Conservation (phyloP, 2,888 invertebrate species). For the Lysandra coridon region DNA sequence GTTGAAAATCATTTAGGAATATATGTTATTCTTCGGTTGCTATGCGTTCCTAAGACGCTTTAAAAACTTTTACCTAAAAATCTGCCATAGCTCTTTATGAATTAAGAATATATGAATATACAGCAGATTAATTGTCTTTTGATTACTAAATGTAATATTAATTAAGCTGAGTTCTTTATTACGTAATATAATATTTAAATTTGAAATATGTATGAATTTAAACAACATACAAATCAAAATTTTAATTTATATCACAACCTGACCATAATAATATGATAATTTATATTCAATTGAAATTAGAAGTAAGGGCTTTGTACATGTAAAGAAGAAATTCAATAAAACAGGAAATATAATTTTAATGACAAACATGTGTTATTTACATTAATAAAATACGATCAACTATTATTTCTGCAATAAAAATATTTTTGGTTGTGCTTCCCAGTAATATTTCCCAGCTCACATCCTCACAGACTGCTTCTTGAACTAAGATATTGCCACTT, state of each 20-base stretch:
- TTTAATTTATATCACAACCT: neutral
- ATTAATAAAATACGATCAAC: neutral
- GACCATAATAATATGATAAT: neutral
- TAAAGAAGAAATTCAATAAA: neutral
- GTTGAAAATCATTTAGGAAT: no score
- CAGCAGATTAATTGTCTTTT: slow-evolving; percentile 30
- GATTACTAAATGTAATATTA: neutral
- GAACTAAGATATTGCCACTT: slow-evolving; percentile 69
- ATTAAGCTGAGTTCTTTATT: neutral
- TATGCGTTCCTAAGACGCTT: no score
- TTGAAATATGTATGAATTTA: neutral
- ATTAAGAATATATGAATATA: slow-evolving; percentile 22
- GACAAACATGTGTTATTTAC: neutral
- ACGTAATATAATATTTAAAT: neutral
- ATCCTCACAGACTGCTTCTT: slow-evolving; percentile 49
- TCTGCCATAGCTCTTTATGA: no score
- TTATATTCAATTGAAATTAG: neutral
- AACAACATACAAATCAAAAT: neutral
- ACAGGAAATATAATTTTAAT: slow-evolving; percentile 8
- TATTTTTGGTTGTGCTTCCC: slow-evolving; percentile 7
- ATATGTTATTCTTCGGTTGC: no score
- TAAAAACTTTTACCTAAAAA: no score
- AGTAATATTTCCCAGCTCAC: neutral
- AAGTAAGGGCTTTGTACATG: neutral
- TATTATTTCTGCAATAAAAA: neutral